Percentiles rank a stretch among this genome's conserved stretches.
Evolutionary conservation across 2,797 vertebrate species (phyloP).

Genomic region (Lepus oiostolus): DNA sequence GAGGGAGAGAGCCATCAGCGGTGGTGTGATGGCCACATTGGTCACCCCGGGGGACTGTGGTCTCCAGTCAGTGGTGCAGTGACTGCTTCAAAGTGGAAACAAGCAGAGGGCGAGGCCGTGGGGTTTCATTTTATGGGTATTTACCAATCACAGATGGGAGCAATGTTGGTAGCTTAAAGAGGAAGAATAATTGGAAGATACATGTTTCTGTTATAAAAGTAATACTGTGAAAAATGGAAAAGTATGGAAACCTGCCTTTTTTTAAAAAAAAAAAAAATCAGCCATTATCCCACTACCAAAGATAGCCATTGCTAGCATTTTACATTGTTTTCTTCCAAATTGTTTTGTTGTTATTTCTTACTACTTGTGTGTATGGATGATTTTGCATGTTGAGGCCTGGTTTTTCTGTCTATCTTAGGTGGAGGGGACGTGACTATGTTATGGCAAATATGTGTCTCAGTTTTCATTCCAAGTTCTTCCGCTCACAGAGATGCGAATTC

Average conservation of each 20-base stretch:
- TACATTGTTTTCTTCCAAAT: not conserved
- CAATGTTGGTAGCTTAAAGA: not conserved
- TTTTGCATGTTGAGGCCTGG: not conserved
- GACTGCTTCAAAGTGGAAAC: not conserved
- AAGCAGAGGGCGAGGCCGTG: fast-evolving
- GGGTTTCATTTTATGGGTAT: no score
- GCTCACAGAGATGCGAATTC: no score
- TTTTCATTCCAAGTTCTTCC: no score
- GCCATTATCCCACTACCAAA: not conserved
- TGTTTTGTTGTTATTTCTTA: constrained; percentile 10
- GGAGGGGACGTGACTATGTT: not conserved
- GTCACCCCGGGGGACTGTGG: no score
- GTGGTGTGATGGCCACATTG: fast-evolving
- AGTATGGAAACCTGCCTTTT: not conserved
- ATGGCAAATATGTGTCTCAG: no score
- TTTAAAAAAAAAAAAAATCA: not conserved
- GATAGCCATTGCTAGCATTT: not conserved
- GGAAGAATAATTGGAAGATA: not conserved
- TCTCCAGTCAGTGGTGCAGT: not conserved
- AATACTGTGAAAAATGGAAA: not conserved
- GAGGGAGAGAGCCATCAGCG: not conserved
- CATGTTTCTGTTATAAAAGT: constrained; percentile 10
- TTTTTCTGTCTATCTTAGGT: not conserved
- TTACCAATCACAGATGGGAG: not conserved
- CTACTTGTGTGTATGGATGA: not conserved